A percentile compares a stretch with the other conserved stretches of the same genome.
Evolutionary conservation across 1,140 invertebrate genomes (phyloP).

Genomic region (Drosophila subobscura): DNA sequence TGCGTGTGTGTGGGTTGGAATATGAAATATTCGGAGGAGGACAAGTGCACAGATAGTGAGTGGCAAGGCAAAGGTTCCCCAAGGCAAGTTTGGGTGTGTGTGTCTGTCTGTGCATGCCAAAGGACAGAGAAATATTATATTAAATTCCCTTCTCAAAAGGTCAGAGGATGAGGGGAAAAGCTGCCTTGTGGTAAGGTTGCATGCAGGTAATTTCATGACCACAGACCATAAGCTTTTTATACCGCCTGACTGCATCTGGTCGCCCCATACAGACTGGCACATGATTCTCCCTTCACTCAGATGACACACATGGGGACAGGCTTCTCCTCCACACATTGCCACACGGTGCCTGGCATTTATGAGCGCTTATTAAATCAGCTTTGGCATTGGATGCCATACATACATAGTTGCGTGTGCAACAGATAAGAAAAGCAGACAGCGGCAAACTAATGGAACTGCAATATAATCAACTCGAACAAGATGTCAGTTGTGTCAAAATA

Average conservation of each 20-base stretch:
- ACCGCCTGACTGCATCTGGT: conserved; percentile 41
- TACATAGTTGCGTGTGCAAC: not conserved
- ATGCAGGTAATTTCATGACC: conserved; percentile 39
- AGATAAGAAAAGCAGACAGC: conserved; percentile 9
- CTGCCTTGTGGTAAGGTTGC: not conserved
- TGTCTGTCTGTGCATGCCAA: not conserved
- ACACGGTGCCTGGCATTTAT: not conserved
- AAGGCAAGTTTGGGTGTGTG: not conserved
- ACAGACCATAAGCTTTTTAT: conserved; percentile 57
- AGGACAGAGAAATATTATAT: conserved; percentile 23
- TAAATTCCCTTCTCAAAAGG: conserved; percentile 38
- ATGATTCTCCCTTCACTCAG: not conserved
- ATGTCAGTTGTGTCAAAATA: too few species aligned
- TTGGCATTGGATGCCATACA: conserved; percentile 22
- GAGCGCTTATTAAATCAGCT: conserved; percentile 42
- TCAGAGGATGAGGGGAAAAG: conserved; percentile 8
- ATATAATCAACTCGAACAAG: too few species aligned
- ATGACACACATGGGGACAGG: not conserved
- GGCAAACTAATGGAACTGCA: too few species aligned
- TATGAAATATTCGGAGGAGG: too few species aligned
- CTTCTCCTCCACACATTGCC: not conserved
- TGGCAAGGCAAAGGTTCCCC: conserved; percentile 4
- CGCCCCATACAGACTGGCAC: not conserved
- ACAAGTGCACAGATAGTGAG: too few species aligned
- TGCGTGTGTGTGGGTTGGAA: too few species aligned